Evolutionary conservation across 2,113 vertebrate species (phyloP).

Genomic region (Ictalurus furcatus): DNA sequence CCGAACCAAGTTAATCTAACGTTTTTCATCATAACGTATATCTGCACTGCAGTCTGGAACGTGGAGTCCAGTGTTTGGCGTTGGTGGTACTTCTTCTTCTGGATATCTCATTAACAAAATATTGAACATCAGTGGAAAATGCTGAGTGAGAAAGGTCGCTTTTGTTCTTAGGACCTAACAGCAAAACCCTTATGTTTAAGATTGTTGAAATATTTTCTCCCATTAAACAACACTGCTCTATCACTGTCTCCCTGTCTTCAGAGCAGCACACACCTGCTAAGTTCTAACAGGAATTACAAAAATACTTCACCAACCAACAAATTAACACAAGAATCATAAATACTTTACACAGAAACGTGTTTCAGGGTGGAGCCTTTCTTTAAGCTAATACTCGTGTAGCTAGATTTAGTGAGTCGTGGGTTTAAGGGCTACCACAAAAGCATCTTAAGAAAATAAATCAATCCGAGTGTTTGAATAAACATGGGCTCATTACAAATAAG

Average conservation of each 20-base stretch:
- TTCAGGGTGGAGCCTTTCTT: neutral
- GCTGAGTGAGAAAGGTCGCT: neutral
- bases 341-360: neutral
- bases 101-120: neutral
- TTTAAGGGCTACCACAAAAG: neutral
- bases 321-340: neutral
- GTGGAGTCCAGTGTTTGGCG: neutral
- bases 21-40: neutral
- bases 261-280: neutral
- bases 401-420: neutral
- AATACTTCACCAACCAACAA: neutral
- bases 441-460: neutral
- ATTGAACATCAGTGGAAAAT: neutral
- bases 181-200: neutral
- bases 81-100: no score
- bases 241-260: neutral
- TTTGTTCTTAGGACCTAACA: neutral
- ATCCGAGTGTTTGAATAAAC: neutral
- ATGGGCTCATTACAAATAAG: neutral
- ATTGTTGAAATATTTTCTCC: neutral
- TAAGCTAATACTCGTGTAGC: neutral
- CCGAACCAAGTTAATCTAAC: neutral
- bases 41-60: neutral
- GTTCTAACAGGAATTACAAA: neutral
- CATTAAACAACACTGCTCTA: neutral